A percentile compares a stretch with the other conserved stretches of the same genome.
Conservation (phyloP, 2,888 invertebrate species). For the Tetramorium bicarinatum region DNA sequence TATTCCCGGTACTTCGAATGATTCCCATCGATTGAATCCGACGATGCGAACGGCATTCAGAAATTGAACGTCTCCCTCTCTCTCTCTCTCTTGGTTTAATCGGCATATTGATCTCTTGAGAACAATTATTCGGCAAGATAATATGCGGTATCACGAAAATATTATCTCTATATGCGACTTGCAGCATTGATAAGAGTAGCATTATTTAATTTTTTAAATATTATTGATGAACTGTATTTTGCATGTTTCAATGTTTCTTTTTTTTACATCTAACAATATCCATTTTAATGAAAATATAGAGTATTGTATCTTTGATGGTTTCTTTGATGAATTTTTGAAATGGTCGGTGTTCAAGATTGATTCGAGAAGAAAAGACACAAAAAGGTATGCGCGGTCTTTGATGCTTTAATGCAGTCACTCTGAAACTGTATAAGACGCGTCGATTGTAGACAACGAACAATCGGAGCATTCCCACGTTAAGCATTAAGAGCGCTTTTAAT, state of each 20-base stretch:
- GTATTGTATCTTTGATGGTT: background rate
- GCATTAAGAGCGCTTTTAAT: constrained; percentile 74
- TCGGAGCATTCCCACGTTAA: constrained; percentile 73
- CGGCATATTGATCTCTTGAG: background rate
- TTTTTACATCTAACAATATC: background rate
- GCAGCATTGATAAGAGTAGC: background rate
- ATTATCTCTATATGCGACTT: background rate
- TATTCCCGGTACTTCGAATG: constrained; percentile 59
- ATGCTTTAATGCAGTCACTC: constrained; percentile 65
- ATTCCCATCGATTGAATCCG: constrained; percentile 79
- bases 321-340: background rate
- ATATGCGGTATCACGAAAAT: background rate
- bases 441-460: constrained; percentile 69
- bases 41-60: constrained; percentile 29
- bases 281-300: background rate
- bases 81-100: no score
- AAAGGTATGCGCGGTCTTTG: background rate
- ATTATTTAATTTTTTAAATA: background rate
- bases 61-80: constrained; percentile 51
- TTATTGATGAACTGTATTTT: constrained; percentile 1
- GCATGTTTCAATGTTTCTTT: background rate
- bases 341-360: background rate
- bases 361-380: background rate
- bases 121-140: background rate
- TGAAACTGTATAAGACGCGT: constrained; percentile 60